Base-by-base conservation (phyloP, 2,113 vertebrate species). In the Paradoxurus hermaphroditus region DNA sequence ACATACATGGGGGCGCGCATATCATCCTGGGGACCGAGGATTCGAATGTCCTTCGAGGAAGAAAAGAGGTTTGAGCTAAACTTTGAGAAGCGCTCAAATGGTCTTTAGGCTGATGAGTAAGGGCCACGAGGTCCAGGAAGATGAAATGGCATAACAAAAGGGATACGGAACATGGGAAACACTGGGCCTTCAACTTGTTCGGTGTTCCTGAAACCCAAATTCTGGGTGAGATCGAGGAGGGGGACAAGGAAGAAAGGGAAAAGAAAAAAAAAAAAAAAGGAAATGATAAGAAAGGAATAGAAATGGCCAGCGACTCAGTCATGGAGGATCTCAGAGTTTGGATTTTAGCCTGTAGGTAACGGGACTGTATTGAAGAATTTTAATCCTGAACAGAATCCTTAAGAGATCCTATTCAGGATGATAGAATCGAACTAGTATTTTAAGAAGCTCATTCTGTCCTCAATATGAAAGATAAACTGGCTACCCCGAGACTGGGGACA, bases 401-500 rank as follows among this genome's bases (percentile, higher is more conserved):
- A 59, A 51, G 63, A 51, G 73, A 27, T 70, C 23, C 25, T 46
- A 1, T 70, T 68, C 44, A 86, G 21, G 41, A n/a, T 89, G 56
- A 70, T 15, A 56, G 9, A 14, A 84, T 73, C 79, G 90, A 91
- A 82, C 87, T 56, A 53, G 6, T n/a, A 92, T 95, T 97, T 95
- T 86, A 83, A 63, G 44, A 67, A 36, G 23, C 86, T 73, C 31
- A 62, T 14, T 81, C 49, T 92, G 10, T 16, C 19, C 49, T 95
- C 75, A n/a, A 12, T 78, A 72, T 53, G 81, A 78, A 86, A 89
- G 49, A 86, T 89, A 10, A 91, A 73, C 44, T 62, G 44, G 12
- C 10, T 86, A 19, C 73, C 29, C 9, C 13, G 81, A 79, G 41
- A 41, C 16, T 79, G 44, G 59, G 63, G 39, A 27, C 12, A 78